Evolutionary conservation across 2,888 invertebrate genomes (phyloP).

Genomic region (Crepidodera aurea): DNA sequence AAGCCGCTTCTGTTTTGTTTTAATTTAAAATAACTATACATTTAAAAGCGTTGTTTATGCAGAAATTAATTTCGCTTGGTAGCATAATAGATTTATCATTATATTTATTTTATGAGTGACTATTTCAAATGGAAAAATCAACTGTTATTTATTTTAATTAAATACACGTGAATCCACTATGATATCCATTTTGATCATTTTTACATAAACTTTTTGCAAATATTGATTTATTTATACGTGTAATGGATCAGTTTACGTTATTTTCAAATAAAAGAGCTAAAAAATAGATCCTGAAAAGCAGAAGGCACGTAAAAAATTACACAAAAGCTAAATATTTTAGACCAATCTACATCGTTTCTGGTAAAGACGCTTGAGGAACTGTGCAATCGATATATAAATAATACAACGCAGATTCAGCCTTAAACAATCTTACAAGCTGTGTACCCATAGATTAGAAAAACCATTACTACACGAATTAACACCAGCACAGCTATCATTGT

Average conservation of each 20-base stretch:
- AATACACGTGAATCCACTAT: background rate
- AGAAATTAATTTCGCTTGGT: background rate
- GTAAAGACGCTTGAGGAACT: too few species aligned
- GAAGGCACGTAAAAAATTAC: too few species aligned
- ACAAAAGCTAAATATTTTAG: too few species aligned
- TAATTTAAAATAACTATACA: background rate
- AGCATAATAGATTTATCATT: background rate
- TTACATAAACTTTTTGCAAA: background rate
- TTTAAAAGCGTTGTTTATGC: background rate
- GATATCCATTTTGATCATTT: background rate
- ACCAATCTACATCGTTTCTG: too few species aligned
- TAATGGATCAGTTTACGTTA: background rate
- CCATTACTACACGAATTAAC: too few species aligned
- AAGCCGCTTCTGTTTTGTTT: background rate
- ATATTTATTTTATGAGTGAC: background rate
- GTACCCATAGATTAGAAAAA: too few species aligned
- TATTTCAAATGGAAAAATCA: slow-evolving; percentile 3
- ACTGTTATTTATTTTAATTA: slow-evolving; percentile 3
- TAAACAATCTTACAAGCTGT: too few species aligned
- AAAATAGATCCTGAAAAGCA: too few species aligned
- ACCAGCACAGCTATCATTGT: too few species aligned
- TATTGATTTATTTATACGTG: background rate
- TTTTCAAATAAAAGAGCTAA: too few species aligned
- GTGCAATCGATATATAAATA: too few species aligned
- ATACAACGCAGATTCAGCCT: too few species aligned